Evolutionary conservation across 2,113 vertebrate species (phyloP).

Genomic region (Echinops telfairi): DNA sequence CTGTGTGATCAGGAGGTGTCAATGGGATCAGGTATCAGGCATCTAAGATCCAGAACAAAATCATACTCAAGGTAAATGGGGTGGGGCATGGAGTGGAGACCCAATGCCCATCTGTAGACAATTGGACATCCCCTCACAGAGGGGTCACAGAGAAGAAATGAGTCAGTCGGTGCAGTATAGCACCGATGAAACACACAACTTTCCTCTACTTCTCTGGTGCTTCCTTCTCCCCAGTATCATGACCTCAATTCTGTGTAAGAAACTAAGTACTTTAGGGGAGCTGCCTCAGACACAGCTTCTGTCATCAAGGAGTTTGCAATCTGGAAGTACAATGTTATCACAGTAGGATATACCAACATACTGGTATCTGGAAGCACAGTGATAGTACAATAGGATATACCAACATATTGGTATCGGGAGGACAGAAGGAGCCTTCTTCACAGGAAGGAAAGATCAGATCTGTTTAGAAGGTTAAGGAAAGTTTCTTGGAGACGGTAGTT

Average conservation of each 20-base stretch:
- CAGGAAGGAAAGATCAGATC: neutral
- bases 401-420: neutral
- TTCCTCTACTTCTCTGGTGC: conserved; percentile 40
- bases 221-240: conserved; percentile 1
- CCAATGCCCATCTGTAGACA: no score
- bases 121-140: no score
- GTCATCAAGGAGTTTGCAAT: conserved; percentile 24
- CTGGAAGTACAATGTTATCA: neutral
- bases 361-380: no score
- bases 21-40: no score
- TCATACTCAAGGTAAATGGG: no score
- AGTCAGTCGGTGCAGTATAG: no score
- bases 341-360: no score
- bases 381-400: neutral
- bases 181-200: neutral
- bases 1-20: no score
- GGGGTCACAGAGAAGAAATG: no score
- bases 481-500: conserved; percentile 53
- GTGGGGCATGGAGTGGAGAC: no score
- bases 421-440: neutral
- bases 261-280: neutral
- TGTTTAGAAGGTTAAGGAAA: conserved; percentile 40
- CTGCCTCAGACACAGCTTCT: neutral
- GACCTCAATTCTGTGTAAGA: conserved; percentile 27
- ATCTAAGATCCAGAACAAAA: no score